A percentile compares a stretch with the other conserved stretches of the same genome.
These are phyloP conservation scores for Ondatra zibethicus DNA, from an alignment of 2,113 vertebrate species.

Conservation along the genomic window DNA sequence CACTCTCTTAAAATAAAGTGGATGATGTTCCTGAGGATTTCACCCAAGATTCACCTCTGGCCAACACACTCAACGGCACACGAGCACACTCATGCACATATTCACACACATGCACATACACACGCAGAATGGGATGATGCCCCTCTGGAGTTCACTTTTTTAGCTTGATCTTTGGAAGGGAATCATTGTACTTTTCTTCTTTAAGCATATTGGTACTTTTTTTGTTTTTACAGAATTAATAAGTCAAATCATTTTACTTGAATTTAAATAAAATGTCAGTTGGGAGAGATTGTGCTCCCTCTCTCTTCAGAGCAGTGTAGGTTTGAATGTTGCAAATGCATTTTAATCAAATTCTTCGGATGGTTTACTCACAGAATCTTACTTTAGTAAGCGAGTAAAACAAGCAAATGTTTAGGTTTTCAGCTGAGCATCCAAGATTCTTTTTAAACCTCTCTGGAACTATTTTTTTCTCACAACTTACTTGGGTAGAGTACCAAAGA, in stretches of 20 bases:
- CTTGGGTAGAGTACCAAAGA: background rate
- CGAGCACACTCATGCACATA: background rate
- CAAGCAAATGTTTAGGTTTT: background rate
- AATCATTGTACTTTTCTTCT: conserved; percentile 14
- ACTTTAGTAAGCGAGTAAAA: conserved; percentile 19
- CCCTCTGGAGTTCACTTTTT: background rate
- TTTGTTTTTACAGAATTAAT: conserved; percentile 41
- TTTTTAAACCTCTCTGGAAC: background rate
- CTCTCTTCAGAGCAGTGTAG: background rate
- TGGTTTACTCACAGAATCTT: conserved; percentile 14
- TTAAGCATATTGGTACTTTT: conserved; percentile 5
- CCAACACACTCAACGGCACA: background rate
- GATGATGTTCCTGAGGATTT: background rate
- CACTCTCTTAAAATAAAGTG: background rate
- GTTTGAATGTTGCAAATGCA: background rate
- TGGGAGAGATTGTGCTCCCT: background rate
- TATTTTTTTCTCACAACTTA: background rate
- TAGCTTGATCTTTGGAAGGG: background rate
- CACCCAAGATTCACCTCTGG: background rate
- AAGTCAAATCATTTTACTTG: conserved; percentile 11
- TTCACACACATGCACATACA: background rate
- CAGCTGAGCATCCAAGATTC: background rate
- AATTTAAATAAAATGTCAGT: conserved; percentile 24
- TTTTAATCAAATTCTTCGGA: background rate
- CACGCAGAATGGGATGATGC: background rate